Evolutionary conservation across 2,797 vertebrate species (phyloP).

Genomic region (Spinus pinus): DNA sequence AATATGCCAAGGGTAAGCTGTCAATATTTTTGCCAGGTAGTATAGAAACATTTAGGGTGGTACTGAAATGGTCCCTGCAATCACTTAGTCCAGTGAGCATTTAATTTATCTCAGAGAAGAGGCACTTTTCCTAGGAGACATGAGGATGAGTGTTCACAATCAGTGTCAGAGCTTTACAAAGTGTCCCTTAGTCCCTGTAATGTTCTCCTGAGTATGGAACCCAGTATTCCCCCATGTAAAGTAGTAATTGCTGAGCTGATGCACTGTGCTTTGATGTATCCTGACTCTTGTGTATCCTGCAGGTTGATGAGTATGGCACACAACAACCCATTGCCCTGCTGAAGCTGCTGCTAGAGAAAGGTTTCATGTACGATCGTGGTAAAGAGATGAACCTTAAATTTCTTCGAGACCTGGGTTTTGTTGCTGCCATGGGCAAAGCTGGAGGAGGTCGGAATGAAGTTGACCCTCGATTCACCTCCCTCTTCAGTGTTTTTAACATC

Average conservation of each 20-base stretch:
- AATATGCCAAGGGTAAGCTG: constrained; percentile 91
- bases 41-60: background rate
- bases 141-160: background rate
- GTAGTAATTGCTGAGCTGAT: background rate
- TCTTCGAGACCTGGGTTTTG: constrained; percentile 89
- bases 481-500: constrained; percentile 92
- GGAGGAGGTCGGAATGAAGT: constrained; percentile 95
- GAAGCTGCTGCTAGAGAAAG: constrained; percentile 89
- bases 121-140: background rate
- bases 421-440: constrained; percentile 95
- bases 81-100: background rate
- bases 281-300: background rate
- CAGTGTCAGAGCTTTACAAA: background rate
- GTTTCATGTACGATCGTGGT: constrained; percentile 89
- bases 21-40: background rate
- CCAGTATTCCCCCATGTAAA: background rate
- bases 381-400: constrained; percentile 92
- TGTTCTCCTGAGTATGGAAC: background rate
- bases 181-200: background rate
- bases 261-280: background rate
- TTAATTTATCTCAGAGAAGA: background rate
- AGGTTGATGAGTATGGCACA: constrained; percentile 95
- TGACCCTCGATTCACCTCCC: constrained; percentile 89
- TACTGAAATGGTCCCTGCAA: background rate
- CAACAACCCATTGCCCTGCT: constrained; percentile 95